Percentiles rank a stretch among this genome's conserved stretches.
Conservation (phyloP, 2,797 vertebrate genomes). For the Malurus splendens region DNA sequence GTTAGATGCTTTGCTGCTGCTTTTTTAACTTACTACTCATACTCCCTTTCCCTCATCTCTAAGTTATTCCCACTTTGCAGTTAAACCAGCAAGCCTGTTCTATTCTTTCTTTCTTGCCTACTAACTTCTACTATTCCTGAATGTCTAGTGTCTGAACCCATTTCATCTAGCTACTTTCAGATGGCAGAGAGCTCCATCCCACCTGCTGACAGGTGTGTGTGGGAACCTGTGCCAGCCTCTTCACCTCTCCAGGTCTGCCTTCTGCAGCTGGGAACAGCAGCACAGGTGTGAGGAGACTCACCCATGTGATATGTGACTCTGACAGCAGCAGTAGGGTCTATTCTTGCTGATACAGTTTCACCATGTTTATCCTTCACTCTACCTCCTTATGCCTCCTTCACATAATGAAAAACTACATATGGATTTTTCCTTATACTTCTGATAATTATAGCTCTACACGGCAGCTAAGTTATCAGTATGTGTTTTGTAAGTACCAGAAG, state of each 20-base stretch:
- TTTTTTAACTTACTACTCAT: not conserved
- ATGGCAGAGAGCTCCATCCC: not conserved
- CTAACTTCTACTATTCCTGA: not conserved
- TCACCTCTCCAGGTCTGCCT: not conserved
- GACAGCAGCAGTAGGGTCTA: rapidly evolving
- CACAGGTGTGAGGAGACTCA: not conserved
- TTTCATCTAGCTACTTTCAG: not conserved
- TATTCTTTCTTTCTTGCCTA: not conserved
- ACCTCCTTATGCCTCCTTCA: not conserved
- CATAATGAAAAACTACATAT: not conserved
- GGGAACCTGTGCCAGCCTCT: not conserved
- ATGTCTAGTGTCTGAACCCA: not conserved
- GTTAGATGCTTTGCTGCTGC: not conserved
- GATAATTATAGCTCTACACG: not conserved
- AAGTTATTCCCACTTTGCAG: not conserved
- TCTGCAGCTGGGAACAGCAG: not conserved
- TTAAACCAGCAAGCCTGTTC: not conserved
- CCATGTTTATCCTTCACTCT: not conserved
- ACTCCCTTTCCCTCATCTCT: not conserved
- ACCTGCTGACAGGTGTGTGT: not conserved
- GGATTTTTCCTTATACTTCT: not conserved
- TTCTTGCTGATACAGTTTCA: not conserved
- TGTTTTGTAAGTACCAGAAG: not conserved
- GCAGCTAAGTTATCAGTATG: not conserved
- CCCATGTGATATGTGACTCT: not conserved